Conservation (phyloP, 2,888 invertebrate species). For the Tipula vernalis region DNA sequence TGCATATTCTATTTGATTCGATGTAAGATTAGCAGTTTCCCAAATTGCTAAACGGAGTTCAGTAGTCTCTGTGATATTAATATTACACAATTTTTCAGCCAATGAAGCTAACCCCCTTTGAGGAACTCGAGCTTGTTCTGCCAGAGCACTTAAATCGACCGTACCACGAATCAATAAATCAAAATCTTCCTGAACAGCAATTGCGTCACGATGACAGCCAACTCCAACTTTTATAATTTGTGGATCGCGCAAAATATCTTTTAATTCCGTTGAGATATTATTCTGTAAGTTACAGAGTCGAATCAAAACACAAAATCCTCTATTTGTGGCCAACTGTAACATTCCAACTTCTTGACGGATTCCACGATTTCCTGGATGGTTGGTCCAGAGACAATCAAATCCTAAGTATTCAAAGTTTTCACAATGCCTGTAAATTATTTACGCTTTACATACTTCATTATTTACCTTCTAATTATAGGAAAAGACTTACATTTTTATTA, state of each 20-base stretch:
- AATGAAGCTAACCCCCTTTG: neutral
- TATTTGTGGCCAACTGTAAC: neutral
- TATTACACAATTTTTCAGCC: neutral
- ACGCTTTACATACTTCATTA: neutral
- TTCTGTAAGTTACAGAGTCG: neutral
- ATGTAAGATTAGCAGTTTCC: neutral
- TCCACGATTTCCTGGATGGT: neutral
- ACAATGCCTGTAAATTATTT: neutral
- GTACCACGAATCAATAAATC: neutral
- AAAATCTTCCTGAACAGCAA: neutral
- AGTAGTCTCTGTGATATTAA: neutral
- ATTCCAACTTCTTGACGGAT: neutral
- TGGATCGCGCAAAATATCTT: neutral
- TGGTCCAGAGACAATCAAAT: neutral
- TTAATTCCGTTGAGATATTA: neutral
- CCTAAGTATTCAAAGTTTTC: neutral
- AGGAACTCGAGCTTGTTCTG: neutral
- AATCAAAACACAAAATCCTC: neutral
- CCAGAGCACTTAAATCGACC: neutral
- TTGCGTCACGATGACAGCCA: neutral
- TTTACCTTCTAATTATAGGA: neutral
- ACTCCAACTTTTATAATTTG: neutral
- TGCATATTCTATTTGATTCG: neutral
- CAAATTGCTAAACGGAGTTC: neutral
- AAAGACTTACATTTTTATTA: neutral